A percentile compares a stretch with the other conserved stretches of the same genome.
These are phyloP conservation scores for Oriolus oriolus DNA, from an alignment of 2,113 vertebrate genomes.

Conservation along the genomic window DNA sequence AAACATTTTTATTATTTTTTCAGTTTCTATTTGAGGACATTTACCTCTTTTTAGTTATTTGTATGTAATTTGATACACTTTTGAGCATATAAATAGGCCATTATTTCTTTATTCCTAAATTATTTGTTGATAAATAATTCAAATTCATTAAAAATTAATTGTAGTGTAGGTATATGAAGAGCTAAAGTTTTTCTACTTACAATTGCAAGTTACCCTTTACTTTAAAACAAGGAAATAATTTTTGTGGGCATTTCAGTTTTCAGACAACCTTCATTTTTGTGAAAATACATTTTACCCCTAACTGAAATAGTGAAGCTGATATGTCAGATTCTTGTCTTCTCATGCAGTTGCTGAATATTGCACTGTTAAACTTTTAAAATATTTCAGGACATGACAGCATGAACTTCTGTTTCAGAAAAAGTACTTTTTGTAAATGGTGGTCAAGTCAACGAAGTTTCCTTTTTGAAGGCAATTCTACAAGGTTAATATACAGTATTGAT, in stretches of 20 bases:
- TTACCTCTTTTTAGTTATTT: neutral
- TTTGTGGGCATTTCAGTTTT: neutral
- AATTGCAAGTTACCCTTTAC: neutral
- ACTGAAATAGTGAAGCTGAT: neutral
- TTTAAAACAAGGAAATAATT: neutral
- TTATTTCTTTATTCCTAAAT: neutral
- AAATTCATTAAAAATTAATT: neutral
- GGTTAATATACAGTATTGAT: neutral
- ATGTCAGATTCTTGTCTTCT: neutral
- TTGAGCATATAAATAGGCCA: neutral
- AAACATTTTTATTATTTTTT: neutral
- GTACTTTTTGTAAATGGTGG: neutral
- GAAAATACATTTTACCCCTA: neutral
- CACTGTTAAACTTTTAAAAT: neutral
- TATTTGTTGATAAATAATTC: neutral
- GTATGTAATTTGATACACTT: neutral
- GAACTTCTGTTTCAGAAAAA: neutral
- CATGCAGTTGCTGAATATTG: neutral
- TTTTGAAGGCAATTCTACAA: neutral
- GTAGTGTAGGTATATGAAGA: neutral
- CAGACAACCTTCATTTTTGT: neutral
- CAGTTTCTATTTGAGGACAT: neutral
- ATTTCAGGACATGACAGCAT: neutral
- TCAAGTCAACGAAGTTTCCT: neutral
- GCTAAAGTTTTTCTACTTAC: neutral